Evolutionary conservation across 2,888 invertebrate genomes (phyloP), one percentile per base, ranked within the genome.

Genomic region (Tachina fera): DNA sequence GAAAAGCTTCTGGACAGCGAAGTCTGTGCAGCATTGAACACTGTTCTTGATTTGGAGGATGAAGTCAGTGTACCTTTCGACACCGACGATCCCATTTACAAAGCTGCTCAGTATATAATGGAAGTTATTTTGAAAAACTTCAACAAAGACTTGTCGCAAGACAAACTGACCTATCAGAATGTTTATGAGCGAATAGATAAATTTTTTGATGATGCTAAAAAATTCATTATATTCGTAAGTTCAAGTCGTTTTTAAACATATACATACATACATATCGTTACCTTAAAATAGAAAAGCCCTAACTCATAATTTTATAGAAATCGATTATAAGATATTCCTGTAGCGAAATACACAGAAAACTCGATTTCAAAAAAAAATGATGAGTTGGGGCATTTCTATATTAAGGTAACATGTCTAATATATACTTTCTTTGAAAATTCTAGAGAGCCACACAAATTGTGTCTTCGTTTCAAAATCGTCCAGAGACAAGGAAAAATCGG

Each of bases 391-490:
- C n/a, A n/a, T n/a, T n/a, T n/a, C n/a, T n/a, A n/a, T n/a, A n/a
- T n/a, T n/a, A n/a, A n/a, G n/a, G n/a, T n/a, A 68, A 71, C 39
- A 41, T 58, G 31, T 31, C 31, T 31, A 31, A 43, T 58, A 14
- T 60, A n/a, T 16, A 22, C 10, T 71, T 43, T 56, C n/a, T 19
- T 43, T 16, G 1, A 13, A 45, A 1, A 14, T 86, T 67, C 43
- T 80, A 92, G 92, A 90, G 92, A 89, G 88, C 92, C 0, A 84
- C 87, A 1, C 92, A 92, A 81, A 90, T 92, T 39, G 90, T 92
- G 60, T 79, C 88, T 1, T 87, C 89, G 53, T 88, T 89, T 13
- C 87, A 89, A 11, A 87, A 89, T 1, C 81, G 82, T 16, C 58
- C 71, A 2, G 80, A 31, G 16, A 5, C n/a, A 14, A 51, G 1